Evolutionary conservation across 2,888 invertebrate species (phyloP), one percentile per base, ranked within the genome.

Genomic region (Uloborus plumipes): DNA sequence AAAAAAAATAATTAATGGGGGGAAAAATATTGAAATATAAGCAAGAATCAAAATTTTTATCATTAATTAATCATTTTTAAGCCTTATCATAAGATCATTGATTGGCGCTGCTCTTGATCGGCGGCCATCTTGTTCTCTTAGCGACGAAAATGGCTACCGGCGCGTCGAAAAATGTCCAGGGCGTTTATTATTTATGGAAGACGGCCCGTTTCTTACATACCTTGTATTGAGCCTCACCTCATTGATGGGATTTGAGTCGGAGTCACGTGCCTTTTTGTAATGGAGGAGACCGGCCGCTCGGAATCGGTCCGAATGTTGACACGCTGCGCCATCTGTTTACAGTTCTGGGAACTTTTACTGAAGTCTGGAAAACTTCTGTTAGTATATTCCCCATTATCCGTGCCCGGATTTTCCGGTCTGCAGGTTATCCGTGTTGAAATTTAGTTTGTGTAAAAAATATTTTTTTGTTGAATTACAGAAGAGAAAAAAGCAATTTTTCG

Each of bases 151-250:
- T 79, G 78, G 78, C 77, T 78, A 78, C 77, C 77, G 71, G 64
- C 53, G 77, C 78, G 65, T 72, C 72, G 72, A 79, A 72, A 79
- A 79, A 55, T 79, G 78, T 79, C 78, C 71, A 79, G 77, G 78
- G 59, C 72, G 66, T 79, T 79, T 72, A 79, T 79, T 79, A 79
- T 79, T 79, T 79, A 79, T 79, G 72, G 78, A 79, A 66, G 71
- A 72, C 61, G 65, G 59, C 65, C 67, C 71, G 55, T 72, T 79
- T 72, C 72, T 62, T 66, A 51, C 26, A 72, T 50, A 78, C 71
- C 78, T 71, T 78, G 65, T 70, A 70, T 70, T 77, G 75, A 69
- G 67, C 70, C 64, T 39, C 69, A 62, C 58, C 77, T 77, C 77
- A 77, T 70, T 77, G 70, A 77, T 64, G 77, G 77, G 64, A 70